These are phyloP conservation scores for Platycheirus albimanus DNA, from an alignment of 2,888 invertebrate species.

Conservation along the genomic window DNA sequence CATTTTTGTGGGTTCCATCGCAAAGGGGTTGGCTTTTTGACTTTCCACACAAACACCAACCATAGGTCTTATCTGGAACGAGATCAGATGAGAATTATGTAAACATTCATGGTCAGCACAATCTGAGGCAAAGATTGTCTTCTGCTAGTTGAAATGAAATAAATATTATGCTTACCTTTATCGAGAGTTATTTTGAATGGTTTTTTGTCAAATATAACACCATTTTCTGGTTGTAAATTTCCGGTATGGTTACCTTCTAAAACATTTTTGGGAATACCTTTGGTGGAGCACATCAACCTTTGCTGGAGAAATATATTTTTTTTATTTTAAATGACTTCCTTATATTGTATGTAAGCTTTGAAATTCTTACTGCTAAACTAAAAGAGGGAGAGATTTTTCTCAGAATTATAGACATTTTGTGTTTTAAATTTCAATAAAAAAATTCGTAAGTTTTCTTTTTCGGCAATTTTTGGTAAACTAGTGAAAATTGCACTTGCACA, in stretches of 20 bases:
- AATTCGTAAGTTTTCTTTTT: too few relatives aligned
- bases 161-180: slow-evolving; percentile 83
- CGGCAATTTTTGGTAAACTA: too few relatives aligned
- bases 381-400: slow-evolving; percentile 31
- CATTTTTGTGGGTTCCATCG: slow-evolving; percentile 94
- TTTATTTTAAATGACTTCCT: too few relatives aligned
- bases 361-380: slow-evolving; percentile 10
- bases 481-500: too few relatives aligned
- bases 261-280: slow-evolving; percentile 87
- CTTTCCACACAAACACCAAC: slow-evolving; percentile 97
- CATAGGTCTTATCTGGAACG: slow-evolving; percentile 87
- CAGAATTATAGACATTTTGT: slow-evolving; percentile 50
- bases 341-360: too few relatives aligned
- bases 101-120: slow-evolving; percentile 44
- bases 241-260: slow-evolving; percentile 86
- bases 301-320: slow-evolving; percentile 30
- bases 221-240: slow-evolving; percentile 87
- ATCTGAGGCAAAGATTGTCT: neutral
- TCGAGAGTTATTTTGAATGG: slow-evolving; percentile 91
- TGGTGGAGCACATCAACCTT: slow-evolving; percentile 73
- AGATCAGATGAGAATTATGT: slow-evolving; percentile 76
- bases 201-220: slow-evolving; percentile 92
- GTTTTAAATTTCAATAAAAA: neutral
- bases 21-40: slow-evolving; percentile 97
- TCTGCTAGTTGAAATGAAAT: neutral